These are phyloP conservation scores for Tapera naevia DNA, from an alignment of 2,797 vertebrate species.

Conservation along the genomic window DNA sequence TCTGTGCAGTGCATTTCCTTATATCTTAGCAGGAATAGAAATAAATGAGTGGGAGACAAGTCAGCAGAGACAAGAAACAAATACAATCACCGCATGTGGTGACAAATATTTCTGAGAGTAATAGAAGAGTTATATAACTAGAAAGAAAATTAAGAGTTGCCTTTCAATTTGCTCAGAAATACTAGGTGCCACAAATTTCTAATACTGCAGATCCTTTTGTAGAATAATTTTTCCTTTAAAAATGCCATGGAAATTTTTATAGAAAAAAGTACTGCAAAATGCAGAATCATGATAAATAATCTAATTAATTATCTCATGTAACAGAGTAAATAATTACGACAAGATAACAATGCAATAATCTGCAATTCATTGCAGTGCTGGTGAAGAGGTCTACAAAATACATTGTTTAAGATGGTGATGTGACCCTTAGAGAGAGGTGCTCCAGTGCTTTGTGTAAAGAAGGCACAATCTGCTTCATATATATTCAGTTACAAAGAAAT, in stretches of 20 bases:
- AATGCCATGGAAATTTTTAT: neutral
- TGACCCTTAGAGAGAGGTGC: neutral
- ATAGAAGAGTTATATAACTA: neutral
- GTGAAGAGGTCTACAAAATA: neutral
- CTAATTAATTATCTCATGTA: neutral
- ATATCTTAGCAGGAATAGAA: neutral
- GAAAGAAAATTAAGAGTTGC: neutral
- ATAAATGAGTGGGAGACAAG: neutral
- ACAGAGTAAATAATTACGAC: neutral
- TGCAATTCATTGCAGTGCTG: neutral
- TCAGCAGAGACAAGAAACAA: neutral
- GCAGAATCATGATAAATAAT: neutral
- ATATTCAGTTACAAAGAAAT: neutral
- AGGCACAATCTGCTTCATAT: neutral
- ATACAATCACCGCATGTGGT: neutral
- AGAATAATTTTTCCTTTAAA: neutral
- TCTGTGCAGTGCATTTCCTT: neutral
- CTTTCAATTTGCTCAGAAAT: neutral
- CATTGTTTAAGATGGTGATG: neutral
- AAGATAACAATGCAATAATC: neutral
- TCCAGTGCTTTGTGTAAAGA: neutral
- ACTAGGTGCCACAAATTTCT: neutral
- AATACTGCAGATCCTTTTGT: neutral
- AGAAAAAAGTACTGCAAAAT: neutral
- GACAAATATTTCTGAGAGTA: neutral